phyloP scores from a whole-genome alignment of 2,113 vertebrate genomes.

The Gyps fulvus region DNA sequence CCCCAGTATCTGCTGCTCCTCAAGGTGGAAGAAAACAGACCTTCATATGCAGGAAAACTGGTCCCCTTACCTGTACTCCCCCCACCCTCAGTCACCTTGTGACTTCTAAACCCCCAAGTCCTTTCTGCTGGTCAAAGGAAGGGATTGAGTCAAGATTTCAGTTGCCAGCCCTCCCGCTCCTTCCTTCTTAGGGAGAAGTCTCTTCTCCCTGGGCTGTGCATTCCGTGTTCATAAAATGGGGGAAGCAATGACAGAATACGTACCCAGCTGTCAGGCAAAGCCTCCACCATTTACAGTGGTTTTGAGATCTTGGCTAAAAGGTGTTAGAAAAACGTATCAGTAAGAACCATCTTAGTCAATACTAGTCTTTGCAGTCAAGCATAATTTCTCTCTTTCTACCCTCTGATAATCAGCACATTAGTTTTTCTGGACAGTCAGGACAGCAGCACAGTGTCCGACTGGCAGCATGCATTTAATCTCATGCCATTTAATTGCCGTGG shows the following conservation, averaged over 20 bases:
- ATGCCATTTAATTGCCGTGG: background rate
- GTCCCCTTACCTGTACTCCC: background rate
- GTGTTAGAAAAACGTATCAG: background rate
- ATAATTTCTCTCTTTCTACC: background rate
- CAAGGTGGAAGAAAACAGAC: background rate
- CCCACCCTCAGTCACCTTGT: background rate
- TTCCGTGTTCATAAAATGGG: background rate
- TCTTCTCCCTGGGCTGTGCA: background rate
- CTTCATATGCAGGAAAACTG: background rate
- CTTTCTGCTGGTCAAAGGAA: background rate
- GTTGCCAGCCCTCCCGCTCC: background rate
- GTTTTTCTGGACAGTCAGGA: background rate
- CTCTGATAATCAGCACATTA: background rate
- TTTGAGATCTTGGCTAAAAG: background rate
- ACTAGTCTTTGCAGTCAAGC: background rate
- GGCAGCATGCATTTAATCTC: background rate
- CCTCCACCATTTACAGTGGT: background rate
- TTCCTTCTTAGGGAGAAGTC: background rate
- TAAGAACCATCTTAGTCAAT: background rate
- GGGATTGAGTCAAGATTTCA: background rate
- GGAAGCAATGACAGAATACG: background rate
- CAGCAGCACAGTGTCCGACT: background rate
- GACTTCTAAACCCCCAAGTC: background rate
- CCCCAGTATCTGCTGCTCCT: background rate
- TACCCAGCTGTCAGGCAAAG: background rate